Percentiles rank a stretch among this genome's conserved stretches.
Evolutionary conservation across 2,888 invertebrate genomes (phyloP).

Genomic region (Cartodere bifasciata): DNA sequence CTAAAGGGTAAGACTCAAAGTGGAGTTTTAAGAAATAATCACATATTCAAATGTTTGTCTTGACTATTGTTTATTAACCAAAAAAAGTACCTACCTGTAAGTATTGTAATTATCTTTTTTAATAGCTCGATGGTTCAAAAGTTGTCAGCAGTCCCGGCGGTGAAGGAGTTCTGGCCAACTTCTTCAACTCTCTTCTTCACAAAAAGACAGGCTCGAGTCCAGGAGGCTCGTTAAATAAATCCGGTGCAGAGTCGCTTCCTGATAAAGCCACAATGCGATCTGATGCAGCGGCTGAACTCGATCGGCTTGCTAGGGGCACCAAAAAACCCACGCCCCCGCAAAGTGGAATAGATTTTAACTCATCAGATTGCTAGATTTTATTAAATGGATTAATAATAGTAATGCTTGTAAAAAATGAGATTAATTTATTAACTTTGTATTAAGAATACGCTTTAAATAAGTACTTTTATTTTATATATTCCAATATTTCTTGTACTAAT

Average conservation of each 20-base stretch:
- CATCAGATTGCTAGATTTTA: constrained; percentile 37
- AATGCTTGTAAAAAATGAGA: no score
- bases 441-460: no score
- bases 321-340: constrained; percentile 27
- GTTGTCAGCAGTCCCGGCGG: constrained; percentile 65
- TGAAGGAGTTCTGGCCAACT: constrained; percentile 92
- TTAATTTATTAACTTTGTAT: no score
- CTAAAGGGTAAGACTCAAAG: no score
- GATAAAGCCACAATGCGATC: constrained; percentile 68
- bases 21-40: no score
- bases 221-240: constrained; percentile 33
- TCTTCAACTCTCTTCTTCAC: constrained; percentile 93
- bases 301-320: constrained; percentile 70
- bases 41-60: no score
- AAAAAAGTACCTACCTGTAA: no score
- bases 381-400: no score
- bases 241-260: constrained; percentile 34
- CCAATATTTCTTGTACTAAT: no score
- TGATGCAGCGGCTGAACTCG: constrained; percentile 86
- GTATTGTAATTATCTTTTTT: no score
- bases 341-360: constrained; percentile 40
- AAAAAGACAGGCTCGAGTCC: constrained; percentile 73
- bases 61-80: no score
- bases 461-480: no score
- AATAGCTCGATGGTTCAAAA: constrained; percentile 61